Percentiles rank a stretch among this genome's conserved stretches.
Evolutionary conservation across 2,113 vertebrate species (phyloP).

Genomic region (Odontophorus gujanensis): DNA sequence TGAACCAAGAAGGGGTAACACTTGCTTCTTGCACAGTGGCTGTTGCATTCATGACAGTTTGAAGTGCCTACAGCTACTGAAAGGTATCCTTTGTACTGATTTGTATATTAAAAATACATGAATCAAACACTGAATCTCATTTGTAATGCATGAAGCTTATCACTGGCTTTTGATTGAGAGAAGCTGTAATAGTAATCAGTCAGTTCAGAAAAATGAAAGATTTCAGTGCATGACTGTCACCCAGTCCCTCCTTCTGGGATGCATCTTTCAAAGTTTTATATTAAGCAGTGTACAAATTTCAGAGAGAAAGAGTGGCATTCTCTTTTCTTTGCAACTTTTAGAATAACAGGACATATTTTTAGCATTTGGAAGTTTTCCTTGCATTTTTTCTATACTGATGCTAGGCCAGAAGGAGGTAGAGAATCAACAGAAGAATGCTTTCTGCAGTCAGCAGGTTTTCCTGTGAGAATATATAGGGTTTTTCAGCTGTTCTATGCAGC

Average conservation of each 20-base stretch:
- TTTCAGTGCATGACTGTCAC: not conserved
- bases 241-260: not conserved
- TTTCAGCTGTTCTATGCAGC: not conserved
- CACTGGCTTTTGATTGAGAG: not conserved
- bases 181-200: not conserved
- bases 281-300: not conserved
- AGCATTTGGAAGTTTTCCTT: not conserved
- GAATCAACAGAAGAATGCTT: not conserved
- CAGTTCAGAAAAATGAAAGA: not conserved
- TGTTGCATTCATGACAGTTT: not conserved
- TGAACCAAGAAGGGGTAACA: not conserved
- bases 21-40: not conserved
- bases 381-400: not conserved
- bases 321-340: not conserved
- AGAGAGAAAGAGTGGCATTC: not conserved
- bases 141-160: not conserved
- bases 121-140: not conserved
- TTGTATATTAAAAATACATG: not conserved
- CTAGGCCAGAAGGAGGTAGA: not conserved
- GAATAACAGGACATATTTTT: not conserved
- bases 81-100: not conserved
- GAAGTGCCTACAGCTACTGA: not conserved
- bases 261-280: not conserved
- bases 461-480: not conserved
- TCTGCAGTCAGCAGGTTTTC: not conserved